Conservation (phyloP, 2,888 invertebrate species). For the Epinotia nisella region DNA sequence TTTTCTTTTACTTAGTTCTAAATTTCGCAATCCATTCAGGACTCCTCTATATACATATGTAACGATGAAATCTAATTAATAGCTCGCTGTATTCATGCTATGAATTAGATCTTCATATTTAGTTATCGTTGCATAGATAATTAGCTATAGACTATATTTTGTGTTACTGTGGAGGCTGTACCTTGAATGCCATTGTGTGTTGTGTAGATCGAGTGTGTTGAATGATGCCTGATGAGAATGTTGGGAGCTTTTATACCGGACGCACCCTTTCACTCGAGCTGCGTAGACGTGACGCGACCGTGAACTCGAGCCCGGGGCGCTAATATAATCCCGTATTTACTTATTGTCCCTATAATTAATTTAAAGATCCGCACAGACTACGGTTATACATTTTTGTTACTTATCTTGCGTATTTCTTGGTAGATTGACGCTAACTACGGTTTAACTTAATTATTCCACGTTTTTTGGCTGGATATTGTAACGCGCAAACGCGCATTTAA, state of each 20-base stretch:
- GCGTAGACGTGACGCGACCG: constrained; percentile 64
- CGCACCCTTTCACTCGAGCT: constrained; percentile 78
- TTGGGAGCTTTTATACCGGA: constrained; percentile 77
- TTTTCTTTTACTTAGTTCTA: not conserved
- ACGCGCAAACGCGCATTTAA: too few species aligned
- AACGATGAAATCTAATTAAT: not conserved
- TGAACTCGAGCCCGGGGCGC: constrained; percentile 71
- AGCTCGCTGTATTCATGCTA: not conserved
- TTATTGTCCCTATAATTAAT: constrained; percentile 24
- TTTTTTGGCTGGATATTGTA: too few species aligned
- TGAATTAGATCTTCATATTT: constrained; percentile 12
- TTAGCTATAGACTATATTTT: constrained; percentile 2
- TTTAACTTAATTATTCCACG: too few species aligned
- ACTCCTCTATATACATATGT: too few species aligned
- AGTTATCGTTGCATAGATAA: not conserved
- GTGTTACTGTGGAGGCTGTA: constrained; percentile 52
- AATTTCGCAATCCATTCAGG: not conserved
- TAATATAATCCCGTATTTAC: constrained; percentile 47
- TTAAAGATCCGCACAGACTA: constrained; percentile 5
- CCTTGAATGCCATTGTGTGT: constrained; percentile 81
- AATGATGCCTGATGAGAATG: constrained; percentile 73
- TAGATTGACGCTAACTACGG: too few species aligned
- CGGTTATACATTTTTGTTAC: not conserved
- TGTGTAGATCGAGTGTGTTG: constrained; percentile 69
- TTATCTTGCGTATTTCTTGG: not conserved